phyloP scores from a whole-genome alignment of 2,797 vertebrate genomes.

The Crax fasciolata region DNA sequence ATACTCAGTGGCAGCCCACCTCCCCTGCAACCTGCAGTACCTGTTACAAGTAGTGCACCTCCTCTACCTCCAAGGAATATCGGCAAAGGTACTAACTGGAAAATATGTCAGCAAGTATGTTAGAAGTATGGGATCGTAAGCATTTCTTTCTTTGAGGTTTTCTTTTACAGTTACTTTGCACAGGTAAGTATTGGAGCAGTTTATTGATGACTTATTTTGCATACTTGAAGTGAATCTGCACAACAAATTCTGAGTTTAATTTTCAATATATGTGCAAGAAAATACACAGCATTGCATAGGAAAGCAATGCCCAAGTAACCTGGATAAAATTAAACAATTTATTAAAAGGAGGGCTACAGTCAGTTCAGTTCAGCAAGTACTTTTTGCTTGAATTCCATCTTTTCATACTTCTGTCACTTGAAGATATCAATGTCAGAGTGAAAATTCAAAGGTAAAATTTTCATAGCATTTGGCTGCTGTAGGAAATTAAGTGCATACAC shows the following conservation, averaged over 20 bases:
- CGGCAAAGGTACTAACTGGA: slow-evolving; percentile 86
- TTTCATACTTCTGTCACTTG: neutral
- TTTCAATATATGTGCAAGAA: neutral
- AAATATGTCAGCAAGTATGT: neutral
- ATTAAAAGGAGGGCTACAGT: neutral
- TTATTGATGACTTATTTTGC: neutral
- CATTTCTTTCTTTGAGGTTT: neutral
- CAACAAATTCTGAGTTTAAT: neutral
- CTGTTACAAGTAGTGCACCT: slow-evolving; percentile 83
- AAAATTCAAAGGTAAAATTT: neutral
- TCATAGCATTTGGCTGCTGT: neutral
- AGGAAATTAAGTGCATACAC: neutral
- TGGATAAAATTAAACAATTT: neutral
- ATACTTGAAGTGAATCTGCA: neutral
- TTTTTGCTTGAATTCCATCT: neutral
- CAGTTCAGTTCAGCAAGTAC: neutral
- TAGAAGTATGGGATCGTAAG: neutral
- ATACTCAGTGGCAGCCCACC: slow-evolving; percentile 87
- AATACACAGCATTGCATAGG: neutral
- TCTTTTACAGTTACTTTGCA: neutral
- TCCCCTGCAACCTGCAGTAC: slow-evolving; percentile 75
- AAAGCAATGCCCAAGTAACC: neutral
- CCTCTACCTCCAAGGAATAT: slow-evolving; percentile 95
- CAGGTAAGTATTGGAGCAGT: neutral
- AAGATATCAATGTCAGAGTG: neutral